These are phyloP conservation scores for Eudemis profundana DNA, from an alignment of 2,888 invertebrate species.

Conservation along the genomic window DNA sequence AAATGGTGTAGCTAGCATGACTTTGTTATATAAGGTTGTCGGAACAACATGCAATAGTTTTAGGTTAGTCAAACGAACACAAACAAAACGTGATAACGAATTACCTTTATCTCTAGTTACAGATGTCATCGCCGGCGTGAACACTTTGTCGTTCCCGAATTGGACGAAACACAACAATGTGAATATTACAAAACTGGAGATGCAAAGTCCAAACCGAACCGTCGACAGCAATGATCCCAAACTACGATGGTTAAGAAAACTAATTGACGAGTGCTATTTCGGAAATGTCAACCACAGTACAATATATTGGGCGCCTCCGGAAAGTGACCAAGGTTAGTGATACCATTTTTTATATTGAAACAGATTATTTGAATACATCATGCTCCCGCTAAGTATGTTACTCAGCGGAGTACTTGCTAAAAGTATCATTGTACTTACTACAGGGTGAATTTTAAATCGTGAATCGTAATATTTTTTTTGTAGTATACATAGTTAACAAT, in stretches of 20 bases:
- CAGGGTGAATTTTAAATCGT: no score
- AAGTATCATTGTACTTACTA: no score
- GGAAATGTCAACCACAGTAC: constrained; percentile 48
- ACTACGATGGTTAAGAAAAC: constrained; percentile 44
- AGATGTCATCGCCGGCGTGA: constrained; percentile 50
- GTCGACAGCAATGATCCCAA: constrained; percentile 46
- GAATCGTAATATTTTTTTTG: no score
- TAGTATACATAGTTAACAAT: no score
- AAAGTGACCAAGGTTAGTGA: constrained; percentile 45
- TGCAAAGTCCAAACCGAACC: constrained; percentile 46
- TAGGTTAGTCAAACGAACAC: constrained; percentile 12
- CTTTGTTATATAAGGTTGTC: no score
- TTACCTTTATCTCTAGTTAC: constrained; percentile 53
- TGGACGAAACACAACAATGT: constrained; percentile 24
- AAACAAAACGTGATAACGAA: constrained; percentile 36
- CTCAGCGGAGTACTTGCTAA: no score
- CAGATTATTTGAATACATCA: background rate
- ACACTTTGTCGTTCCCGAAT: constrained; percentile 31
- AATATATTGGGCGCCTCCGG: constrained; percentile 26
- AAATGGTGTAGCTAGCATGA: no score
- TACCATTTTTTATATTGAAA: no score
- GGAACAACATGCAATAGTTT: background rate
- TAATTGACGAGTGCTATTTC: constrained; percentile 49
- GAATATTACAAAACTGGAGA: constrained; percentile 33
- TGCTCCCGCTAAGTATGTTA: no score